A percentile compares a stretch with the other conserved stretches of the same genome.
phyloP scores from a whole-genome alignment of 2,797 vertebrate species.

The Momotus momota region DNA sequence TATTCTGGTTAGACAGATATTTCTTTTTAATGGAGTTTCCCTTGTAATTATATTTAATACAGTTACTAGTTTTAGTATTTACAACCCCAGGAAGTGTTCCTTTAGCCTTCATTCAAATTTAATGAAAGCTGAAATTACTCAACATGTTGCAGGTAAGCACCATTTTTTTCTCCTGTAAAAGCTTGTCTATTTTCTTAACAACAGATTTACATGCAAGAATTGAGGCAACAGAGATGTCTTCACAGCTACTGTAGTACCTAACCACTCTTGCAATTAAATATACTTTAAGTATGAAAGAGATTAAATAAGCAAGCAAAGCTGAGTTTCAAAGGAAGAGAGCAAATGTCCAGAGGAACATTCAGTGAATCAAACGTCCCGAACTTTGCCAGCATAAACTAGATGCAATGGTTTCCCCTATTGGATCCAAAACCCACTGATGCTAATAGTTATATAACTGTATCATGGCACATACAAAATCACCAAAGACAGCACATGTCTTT shows the following conservation, averaged over 20 bases:
- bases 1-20: background rate
- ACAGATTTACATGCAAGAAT: background rate
- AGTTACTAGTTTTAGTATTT: background rate
- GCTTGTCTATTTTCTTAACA: background rate
- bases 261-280: background rate
- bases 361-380: background rate
- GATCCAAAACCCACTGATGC: background rate
- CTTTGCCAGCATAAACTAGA: background rate
- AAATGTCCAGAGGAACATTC: background rate
- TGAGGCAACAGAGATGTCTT: background rate
- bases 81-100: background rate
- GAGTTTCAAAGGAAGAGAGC: background rate
- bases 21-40: constrained; percentile 15
- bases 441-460: background rate
- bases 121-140: constrained; percentile 40
- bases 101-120: constrained; percentile 17
- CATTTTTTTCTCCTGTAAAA: background rate
- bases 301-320: background rate
- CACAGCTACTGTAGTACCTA: background rate
- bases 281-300: background rate
- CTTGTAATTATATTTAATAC: constrained; percentile 40
- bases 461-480: background rate
- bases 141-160: constrained; percentile 8
- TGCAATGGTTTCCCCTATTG: background rate
- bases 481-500: background rate